These are phyloP conservation scores for Tachyglossus aculeatus DNA, from an alignment of 2,797 vertebrate genomes.

Conservation along the genomic window DNA sequence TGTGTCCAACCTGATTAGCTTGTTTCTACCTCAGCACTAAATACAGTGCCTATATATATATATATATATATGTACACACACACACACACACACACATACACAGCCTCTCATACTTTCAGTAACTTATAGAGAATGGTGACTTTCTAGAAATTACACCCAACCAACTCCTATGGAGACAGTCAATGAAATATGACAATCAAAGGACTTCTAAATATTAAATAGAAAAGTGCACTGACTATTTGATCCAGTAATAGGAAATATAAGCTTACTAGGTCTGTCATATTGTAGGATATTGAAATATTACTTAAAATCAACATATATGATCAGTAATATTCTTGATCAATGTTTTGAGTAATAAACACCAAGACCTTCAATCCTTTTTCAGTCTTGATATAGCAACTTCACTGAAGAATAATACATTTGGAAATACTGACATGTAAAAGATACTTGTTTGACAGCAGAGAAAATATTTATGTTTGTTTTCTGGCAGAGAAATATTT, in stretches of 20 bases:
- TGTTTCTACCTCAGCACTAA: too few species aligned
- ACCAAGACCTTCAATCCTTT: background rate
- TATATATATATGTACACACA: too few species aligned
- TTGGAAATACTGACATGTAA: background rate
- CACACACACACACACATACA: constrained; percentile 35
- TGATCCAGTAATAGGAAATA: background rate
- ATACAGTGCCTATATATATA: too few species aligned
- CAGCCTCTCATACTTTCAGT: constrained; percentile 8
- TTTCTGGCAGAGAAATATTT: background rate
- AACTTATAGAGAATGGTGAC: constrained; percentile 33
- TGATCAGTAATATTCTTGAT: too few species aligned
- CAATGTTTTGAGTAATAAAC: background rate
- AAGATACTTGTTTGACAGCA: too few species aligned
- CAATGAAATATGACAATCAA: constrained; percentile 24
- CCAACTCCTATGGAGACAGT: constrained; percentile 35
- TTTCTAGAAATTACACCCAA: constrained; percentile 44
- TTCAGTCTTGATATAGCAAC: background rate
- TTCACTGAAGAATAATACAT: too few species aligned
- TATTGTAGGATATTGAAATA: constrained; percentile 27
- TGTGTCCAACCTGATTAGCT: too few species aligned
- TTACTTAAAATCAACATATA: constrained; percentile 11
- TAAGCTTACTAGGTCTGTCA: too few species aligned
- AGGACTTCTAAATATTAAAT: background rate
- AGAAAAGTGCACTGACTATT: constrained; percentile 20
- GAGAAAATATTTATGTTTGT: background rate